Base-by-base conservation (phyloP, 2,888 invertebrate genomes). In the Pollenia griseotomentosa region DNA sequence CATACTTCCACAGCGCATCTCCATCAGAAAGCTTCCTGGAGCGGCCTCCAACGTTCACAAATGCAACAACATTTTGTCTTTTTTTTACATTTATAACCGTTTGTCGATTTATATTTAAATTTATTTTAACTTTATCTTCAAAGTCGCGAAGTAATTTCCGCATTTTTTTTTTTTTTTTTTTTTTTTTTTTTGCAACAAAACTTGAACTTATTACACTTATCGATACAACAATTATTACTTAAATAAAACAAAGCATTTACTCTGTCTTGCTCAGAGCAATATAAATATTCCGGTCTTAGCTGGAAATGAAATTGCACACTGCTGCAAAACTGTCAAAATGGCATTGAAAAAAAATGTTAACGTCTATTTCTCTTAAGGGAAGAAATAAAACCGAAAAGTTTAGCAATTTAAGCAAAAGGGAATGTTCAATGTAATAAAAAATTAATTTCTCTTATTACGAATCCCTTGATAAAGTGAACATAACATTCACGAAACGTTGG, bases 271-370 rank as follows among this genome's bases (percentile, higher is more conserved):
- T 11, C 57, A 57, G 4, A 23, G 10, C 57, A 23, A 57, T 23
- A 57, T 23, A 4, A 57, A 23, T 23, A 23, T 23, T 23, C 5
- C 3, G 12, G 11, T 53, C 16, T 2, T 16, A 53, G 53, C 2
- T 57, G 57, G 23, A 57, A 57, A 57, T 23, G 7, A 61, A 61
- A 61, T 11, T 61, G 61, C n/a, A 40, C 61, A 61, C 9, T 61
- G 40, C n/a, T 61, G 61, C 61, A 61, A 61, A 40, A 61, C 61
- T 61, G 40, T 42, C n/a, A 61, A 57, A 23, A 23, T 57, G 55
- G 12, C 33, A 59, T 59, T 59, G 59, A 59, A 59, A 59, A 7
- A n/a, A 59, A 59, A 59, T 33, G 19, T 23, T 57, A 11, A 57
- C 6, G 12, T 5, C 19, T 57, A 57, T 57, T 57, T 57, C 2